Evolutionary conservation across 2,888 invertebrate genomes (phyloP).

Genomic region (Tenthredo mesomela): DNA sequence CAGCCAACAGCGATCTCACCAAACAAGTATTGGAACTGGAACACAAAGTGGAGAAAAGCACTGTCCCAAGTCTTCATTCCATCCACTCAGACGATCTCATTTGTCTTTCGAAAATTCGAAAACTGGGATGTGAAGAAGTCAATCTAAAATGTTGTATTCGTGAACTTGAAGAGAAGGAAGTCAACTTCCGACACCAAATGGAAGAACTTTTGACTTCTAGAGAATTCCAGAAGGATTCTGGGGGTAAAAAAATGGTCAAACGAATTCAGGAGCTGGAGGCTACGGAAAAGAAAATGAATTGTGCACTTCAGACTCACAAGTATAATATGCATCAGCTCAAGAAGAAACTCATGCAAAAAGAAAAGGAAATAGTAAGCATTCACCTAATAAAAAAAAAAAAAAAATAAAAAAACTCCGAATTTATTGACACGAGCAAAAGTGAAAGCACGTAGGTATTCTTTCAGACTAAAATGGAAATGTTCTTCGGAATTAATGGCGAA

Average conservation of each 20-base stretch:
- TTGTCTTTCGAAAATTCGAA: constrained; percentile 68
- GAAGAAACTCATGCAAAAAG: constrained; percentile 55
- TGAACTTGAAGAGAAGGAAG: constrained; percentile 69
- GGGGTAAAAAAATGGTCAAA: constrained; percentile 56
- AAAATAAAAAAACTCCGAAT: not conserved
- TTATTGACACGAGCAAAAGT: constrained; percentile 21
- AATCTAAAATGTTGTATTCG: constrained; percentile 67
- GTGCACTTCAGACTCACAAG: constrained; percentile 54
- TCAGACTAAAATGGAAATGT: constrained; percentile 48
- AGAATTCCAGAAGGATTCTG: constrained; percentile 55
- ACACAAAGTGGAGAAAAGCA: constrained; percentile 59
- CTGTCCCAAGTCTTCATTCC: constrained; percentile 66
- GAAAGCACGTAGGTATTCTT: constrained; percentile 27
- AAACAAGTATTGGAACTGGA: constrained; percentile 62
- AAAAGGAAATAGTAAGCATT: constrained; percentile 54
- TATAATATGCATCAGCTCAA: constrained; percentile 55
- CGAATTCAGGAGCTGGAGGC: constrained; percentile 51
- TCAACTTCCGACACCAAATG: constrained; percentile 66
- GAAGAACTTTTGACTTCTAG: constrained; percentile 63
- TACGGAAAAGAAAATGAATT: constrained; percentile 54
- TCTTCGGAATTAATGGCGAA: constrained; percentile 26
- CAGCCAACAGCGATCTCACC: constrained; percentile 67
- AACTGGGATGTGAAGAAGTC: constrained; percentile 68
- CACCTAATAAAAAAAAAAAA: not conserved
- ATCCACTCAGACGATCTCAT: constrained; percentile 70